phyloP scores from a whole-genome alignment of 2,888 invertebrate genomes.

The Caenorhabditis sp. region DNA sequence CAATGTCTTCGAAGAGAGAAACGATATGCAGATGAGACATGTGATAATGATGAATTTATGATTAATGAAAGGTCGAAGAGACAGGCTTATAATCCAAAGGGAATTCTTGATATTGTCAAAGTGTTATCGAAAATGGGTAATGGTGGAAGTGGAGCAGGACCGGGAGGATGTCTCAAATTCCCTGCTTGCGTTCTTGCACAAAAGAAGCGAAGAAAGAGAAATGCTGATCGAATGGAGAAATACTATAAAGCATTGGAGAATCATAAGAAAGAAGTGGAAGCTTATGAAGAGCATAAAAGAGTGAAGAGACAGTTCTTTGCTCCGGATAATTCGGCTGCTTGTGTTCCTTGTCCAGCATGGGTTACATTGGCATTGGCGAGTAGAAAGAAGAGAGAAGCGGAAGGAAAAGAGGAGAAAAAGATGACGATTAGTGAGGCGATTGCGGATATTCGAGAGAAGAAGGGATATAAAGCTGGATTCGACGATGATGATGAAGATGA shows the following conservation, averaged over 20 bases:
- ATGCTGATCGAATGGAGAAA: constrained; percentile 51
- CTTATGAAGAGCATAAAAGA: constrained; percentile 52
- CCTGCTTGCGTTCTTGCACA: constrained; percentile 64
- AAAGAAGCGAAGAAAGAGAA: constrained; percentile 61
- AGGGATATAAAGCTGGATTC: constrained; percentile 57
- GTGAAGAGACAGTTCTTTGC: constrained; percentile 65
- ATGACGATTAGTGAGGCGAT: constrained; percentile 56
- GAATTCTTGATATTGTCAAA: constrained; percentile 62
- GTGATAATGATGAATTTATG: constrained; percentile 57
- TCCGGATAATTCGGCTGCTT: constrained; percentile 57
- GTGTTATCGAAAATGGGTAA: constrained; percentile 33
- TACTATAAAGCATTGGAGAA: constrained; percentile 53
- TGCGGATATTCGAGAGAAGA: constrained; percentile 51
- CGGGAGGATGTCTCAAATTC: constrained; percentile 61
- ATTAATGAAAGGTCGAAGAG: constrained; percentile 54
- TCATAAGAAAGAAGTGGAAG: constrained; percentile 39
- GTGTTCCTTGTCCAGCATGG: constrained; percentile 67
- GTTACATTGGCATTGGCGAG: constrained; percentile 62
- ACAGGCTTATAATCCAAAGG: constrained; percentile 62
- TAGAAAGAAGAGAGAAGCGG: constrained; percentile 44
- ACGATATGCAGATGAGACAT: constrained; percentile 42
- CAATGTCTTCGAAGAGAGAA: constrained; percentile 48
- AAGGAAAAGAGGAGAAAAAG: constrained; percentile 16
- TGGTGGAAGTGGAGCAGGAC: constrained; percentile 14
- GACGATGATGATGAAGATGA: constrained; percentile 24